Evolutionary conservation across 2,888 invertebrate genomes (phyloP), one percentile per base, ranked within the genome.

Genomic region (Itoplectis maculator): DNA sequence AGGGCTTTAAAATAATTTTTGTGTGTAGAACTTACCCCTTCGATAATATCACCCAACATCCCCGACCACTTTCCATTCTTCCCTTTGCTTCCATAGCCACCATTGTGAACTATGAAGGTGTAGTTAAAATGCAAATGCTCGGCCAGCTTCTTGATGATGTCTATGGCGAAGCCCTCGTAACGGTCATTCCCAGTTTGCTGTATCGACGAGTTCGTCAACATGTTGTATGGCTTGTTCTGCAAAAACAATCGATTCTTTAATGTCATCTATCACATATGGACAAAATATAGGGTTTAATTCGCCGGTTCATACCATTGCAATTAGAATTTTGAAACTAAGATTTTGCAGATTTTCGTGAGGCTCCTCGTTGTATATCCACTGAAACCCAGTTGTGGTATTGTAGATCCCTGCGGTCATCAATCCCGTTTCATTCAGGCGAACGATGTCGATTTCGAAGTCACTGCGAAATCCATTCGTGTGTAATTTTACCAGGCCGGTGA

Each of bases 151-250:
- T 96, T 94, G 78, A 99, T 96, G n/a, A 99, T 93, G 90, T 99
- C 98, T 73, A 98, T 96, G 45, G 97, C 97, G 90, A 97, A 98
- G 6, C 98, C 98, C 93, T 98, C 97, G 89, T 95, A 98, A 18
- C 96, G 95, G 84, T 96, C 96, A 89, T 98, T 98, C 0, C 97
- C 98, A 68, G 94, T 94, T 73, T 97, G 93, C 83, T 92, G 93
- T 0, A 90, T 93, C 23, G 95, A 92, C 0, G 96, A 95, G 88
- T 96, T 95, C 90, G 96, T 97, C n/a, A 96, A 91, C 97, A 98
- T 97, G 11, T 97, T 96, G 88, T 98, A 99, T 0, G 99, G 99
- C 47, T 95, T 95, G 90, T 96, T 97, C 98, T 98, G 90, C 18
- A 90, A 13, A 20, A 51, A 54, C 5, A 29, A 3, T 9, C 11